phyloP scores from a whole-genome alignment of 1,140 invertebrate genomes.

The Lasaia peninsularis region DNA sequence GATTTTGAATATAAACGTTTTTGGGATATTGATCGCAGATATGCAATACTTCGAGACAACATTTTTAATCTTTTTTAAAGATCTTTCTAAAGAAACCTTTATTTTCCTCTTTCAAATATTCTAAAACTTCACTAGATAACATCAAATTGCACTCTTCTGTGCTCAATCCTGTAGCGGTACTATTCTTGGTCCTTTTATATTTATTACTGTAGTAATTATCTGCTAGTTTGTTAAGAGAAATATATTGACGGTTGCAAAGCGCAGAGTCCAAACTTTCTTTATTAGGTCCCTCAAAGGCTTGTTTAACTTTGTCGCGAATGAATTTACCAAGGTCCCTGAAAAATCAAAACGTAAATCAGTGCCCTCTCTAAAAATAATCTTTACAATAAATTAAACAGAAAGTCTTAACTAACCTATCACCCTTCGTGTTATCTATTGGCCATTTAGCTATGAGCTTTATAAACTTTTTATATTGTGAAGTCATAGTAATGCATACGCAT shows the following conservation, averaged over 20 bases:
- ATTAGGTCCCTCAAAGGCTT: conserved; percentile 80
- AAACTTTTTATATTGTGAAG: conserved; percentile 84
- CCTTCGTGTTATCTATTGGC: conserved; percentile 86
- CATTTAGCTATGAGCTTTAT: conserved; percentile 86
- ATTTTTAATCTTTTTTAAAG: conserved; percentile 62
- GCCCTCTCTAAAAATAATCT: neutral
- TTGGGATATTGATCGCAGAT: conserved; percentile 21
- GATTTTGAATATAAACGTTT: conserved; percentile 33
- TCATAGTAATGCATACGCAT: conserved; percentile 65
- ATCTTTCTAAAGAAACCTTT: conserved; percentile 73
- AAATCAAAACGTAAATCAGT: conserved; percentile 33
- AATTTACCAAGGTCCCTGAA: conserved; percentile 87
- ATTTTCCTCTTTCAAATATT: conserved; percentile 80
- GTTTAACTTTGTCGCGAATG: conserved; percentile 83
- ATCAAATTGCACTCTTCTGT: conserved; percentile 84
- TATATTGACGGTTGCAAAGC: conserved; percentile 82
- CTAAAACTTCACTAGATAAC: conserved; percentile 84
- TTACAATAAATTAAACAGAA: conserved; percentile 4
- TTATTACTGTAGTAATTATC: conserved; percentile 83
- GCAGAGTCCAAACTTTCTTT: conserved; percentile 75
- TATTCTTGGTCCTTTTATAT: conserved; percentile 78
- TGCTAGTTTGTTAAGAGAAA: conserved; percentile 82
- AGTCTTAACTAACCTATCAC: conserved; percentile 80
- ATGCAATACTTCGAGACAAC: conserved; percentile 33
- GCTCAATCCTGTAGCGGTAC: conserved; percentile 83